phyloP scores from a whole-genome alignment of 2,888 invertebrate genomes.

The Sisyra terminalis region DNA sequence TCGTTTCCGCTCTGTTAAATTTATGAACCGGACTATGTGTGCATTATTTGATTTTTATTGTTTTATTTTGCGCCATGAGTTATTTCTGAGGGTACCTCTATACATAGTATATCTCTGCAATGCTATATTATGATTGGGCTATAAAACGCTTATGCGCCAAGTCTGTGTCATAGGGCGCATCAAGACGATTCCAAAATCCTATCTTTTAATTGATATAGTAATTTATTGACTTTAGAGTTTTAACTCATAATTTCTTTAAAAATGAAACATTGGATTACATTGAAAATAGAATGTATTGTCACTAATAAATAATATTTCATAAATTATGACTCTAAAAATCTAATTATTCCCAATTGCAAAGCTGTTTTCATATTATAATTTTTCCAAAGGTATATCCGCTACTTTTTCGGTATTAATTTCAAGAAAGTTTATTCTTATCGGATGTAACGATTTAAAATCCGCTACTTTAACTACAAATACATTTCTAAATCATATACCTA shows the following conservation, averaged over 20 bases:
- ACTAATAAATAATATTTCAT: too few species aligned
- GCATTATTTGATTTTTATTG: constrained; percentile 9
- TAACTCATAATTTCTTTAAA: not conserved
- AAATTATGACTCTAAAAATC: too few species aligned
- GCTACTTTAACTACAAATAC: too few species aligned
- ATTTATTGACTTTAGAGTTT: too few species aligned
- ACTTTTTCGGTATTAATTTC: not conserved
- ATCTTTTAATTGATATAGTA: not conserved
- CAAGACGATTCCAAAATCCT: not conserved
- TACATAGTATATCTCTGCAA: not conserved
- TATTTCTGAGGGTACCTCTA: constrained; percentile 3
- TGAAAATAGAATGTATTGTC: too few species aligned
- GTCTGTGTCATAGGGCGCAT: not conserved
- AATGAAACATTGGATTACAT: not conserved
- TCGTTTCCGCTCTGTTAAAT: constrained; percentile 14
- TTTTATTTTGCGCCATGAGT: constrained; percentile 8
- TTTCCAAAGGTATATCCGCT: not conserved
- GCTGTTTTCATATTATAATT: not conserved
- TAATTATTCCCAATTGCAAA: too few species aligned
- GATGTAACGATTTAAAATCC: not conserved
- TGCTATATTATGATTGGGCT: constrained; percentile 4
- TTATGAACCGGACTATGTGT: constrained; percentile 14
- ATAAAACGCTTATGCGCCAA: constrained; percentile 4
- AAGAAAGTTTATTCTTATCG: not conserved
- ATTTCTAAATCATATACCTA: too few species aligned